Percentiles rank a stretch among this genome's conserved stretches.
phyloP scores from a whole-genome alignment of 2,888 invertebrate genomes.

The Tipula helvola region DNA sequence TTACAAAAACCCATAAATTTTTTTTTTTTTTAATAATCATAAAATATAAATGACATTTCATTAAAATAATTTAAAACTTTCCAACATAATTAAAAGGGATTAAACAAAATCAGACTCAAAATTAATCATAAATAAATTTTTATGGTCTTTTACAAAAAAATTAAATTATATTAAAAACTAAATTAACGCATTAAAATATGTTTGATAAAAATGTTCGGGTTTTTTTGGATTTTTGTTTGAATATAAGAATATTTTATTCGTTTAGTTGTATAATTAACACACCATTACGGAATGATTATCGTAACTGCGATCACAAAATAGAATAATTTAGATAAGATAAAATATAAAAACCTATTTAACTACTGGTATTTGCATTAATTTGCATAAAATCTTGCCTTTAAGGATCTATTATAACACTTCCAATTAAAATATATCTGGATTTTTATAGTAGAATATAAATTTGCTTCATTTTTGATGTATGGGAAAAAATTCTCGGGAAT shows the following conservation, averaged over 20 bases:
- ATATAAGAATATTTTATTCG: neutral
- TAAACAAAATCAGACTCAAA: neutral
- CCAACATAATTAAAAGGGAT: neutral
- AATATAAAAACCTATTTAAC: neutral
- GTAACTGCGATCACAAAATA: neutral
- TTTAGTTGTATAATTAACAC: neutral
- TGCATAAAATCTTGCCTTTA: neutral
- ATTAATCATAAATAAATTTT: neutral
- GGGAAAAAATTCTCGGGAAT: neutral
- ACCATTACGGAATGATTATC: neutral
- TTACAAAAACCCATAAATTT: neutral
- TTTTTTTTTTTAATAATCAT: neutral
- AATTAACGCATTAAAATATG: neutral
- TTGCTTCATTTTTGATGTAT: neutral
- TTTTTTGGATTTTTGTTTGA: neutral
- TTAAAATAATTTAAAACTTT: neutral
- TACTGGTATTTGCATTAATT: neutral
- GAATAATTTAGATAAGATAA: neutral
- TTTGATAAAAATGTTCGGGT: neutral
- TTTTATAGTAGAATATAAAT: neutral
- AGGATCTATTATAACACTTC: neutral
- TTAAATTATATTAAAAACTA: neutral
- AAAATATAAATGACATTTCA: neutral
- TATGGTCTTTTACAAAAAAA: neutral
- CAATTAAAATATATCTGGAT: neutral